Percentiles rank a stretch among this genome's conserved stretches.
Conservation (phyloP, 1,140 invertebrate genomes). For the Parasteatoda tepidariorum region DNA sequence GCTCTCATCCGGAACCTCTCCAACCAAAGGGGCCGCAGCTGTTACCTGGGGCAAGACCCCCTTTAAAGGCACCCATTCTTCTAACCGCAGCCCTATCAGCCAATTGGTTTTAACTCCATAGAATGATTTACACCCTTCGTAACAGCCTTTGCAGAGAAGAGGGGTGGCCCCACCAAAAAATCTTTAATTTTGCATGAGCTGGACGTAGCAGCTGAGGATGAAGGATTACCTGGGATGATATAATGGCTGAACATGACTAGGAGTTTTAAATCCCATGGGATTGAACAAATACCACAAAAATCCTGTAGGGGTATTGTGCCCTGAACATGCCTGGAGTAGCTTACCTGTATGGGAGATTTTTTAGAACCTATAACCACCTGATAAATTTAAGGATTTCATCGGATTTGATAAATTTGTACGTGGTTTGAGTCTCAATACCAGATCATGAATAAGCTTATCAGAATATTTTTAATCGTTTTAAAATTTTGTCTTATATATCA, state of each 20-base stretch:
- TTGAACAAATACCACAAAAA: background rate
- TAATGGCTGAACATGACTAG: background rate
- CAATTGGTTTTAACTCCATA: slow-evolving; percentile 50
- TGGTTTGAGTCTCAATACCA: no score
- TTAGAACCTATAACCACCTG: no score
- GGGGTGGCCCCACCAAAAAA: slow-evolving; percentile 14
- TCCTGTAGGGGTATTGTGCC: background rate
- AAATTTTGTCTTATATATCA: no score
- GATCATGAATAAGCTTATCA: no score
- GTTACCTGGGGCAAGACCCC: slow-evolving; percentile 45
- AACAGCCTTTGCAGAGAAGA: background rate
- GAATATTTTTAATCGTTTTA: no score
- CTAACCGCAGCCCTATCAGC: slow-evolving; percentile 38
- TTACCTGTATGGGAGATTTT: no score
- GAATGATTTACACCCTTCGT: slow-evolving; percentile 33
- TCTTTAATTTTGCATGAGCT: background rate
- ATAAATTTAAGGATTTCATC: no score
- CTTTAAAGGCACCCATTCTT: slow-evolving; percentile 33
- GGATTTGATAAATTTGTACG: no score
- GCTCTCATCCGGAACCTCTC: background rate
- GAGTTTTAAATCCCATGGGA: background rate
- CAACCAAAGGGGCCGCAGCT: slow-evolving; percentile 44
- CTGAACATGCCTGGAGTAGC: background rate
- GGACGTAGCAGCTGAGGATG: slow-evolving; percentile 40
- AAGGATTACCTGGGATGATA: background rate